These are phyloP conservation scores for Ramphastos sulfuratus DNA, from an alignment of 2,113 vertebrate genomes.

Conservation along the genomic window DNA sequence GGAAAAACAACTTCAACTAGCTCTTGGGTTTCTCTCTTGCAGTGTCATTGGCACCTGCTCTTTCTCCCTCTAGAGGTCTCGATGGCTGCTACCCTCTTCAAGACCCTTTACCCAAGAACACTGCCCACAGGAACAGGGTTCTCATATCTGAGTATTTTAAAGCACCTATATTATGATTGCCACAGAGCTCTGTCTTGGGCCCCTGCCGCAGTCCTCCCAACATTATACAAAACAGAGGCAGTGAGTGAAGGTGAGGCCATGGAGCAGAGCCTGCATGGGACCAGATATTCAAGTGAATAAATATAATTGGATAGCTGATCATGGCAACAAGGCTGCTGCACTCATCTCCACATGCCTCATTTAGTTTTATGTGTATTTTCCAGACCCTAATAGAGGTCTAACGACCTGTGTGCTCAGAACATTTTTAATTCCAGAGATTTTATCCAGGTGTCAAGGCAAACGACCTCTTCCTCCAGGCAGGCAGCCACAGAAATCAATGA, in stretches of 20 bases:
- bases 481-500: not conserved
- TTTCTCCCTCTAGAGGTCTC: not conserved
- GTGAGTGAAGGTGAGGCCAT: not conserved
- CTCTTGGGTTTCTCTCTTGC: not conserved
- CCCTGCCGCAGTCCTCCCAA: not conserved
- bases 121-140: not conserved
- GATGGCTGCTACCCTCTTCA: not conserved
- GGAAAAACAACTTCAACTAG: not conserved
- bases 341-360: not conserved
- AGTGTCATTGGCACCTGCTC: not conserved
- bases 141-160: not conserved
- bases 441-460: not conserved
- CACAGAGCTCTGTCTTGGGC: not conserved
- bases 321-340: not conserved
- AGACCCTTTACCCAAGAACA: not conserved
- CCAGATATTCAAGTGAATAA: not conserved
- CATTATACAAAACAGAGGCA: not conserved
- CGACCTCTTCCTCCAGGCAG: not conserved
- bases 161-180: not conserved
- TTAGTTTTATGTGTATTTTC: slow-evolving; percentile 13
- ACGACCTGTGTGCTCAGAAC: not conserved
- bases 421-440: slow-evolving; percentile 1
- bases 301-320: not conserved
- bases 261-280: not conserved
- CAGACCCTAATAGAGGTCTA: not conserved